phyloP scores from a whole-genome alignment of 2,113 vertebrate species.

The Callospermophilus lateralis region DNA sequence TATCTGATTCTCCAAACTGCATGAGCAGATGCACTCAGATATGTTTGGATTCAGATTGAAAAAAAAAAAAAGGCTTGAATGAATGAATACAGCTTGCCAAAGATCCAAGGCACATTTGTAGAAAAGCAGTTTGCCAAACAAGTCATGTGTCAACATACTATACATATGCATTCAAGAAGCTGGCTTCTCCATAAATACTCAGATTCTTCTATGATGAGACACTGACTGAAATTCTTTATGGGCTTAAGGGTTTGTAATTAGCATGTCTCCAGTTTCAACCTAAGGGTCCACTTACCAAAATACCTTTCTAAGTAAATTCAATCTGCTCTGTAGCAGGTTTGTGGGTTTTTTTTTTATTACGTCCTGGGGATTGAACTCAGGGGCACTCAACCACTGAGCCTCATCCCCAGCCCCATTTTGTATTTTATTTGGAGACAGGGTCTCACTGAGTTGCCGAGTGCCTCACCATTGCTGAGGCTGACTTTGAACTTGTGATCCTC shows the following conservation, averaged over 20 bases:
- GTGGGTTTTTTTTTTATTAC: no score
- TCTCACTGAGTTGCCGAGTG: no score
- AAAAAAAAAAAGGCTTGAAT: neutral
- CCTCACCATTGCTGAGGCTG: no score
- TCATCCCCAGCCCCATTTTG: no score
- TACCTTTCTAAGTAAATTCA: neutral
- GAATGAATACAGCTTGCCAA: neutral
- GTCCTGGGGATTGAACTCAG: no score
- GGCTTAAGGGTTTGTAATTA: neutral
- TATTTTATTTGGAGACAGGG: no score
- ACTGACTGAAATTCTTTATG: neutral
- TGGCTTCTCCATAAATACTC: neutral
- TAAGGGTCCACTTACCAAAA: neutral
- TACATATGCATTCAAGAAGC: neutral
- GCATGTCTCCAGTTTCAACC: neutral
- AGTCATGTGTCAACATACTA: neutral
- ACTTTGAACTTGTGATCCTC: no score
- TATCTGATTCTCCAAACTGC: neutral
- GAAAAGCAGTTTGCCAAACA: neutral
- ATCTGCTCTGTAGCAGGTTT: neutral
- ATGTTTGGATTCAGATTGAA: neutral
- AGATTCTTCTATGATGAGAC: neutral
- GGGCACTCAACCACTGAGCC: no score
- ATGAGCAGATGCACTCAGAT: neutral
- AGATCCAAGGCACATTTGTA: neutral